These are phyloP conservation scores for Alosa alosa DNA, from an alignment of 2,113 vertebrate genomes.

Conservation along the genomic window DNA sequence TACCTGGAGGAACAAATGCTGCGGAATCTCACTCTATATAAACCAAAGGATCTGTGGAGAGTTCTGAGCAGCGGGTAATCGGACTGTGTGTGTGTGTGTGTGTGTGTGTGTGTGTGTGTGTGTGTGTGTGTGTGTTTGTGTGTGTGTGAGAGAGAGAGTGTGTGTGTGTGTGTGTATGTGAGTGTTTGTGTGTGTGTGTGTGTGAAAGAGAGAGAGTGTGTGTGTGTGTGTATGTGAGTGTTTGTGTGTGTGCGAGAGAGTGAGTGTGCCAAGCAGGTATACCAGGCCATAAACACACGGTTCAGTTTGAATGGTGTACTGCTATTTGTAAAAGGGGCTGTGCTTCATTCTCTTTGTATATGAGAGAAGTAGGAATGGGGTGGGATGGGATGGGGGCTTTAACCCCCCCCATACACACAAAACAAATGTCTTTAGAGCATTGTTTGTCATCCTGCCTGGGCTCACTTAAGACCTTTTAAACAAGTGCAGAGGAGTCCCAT, in stretches of 20 bases:
- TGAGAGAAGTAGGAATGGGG: neutral
- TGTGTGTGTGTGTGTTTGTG: constrained; percentile 2
- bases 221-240: neutral
- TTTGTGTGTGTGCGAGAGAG: neutral
- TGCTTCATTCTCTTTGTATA: neutral
- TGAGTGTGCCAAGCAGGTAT: neutral
- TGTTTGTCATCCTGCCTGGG: constrained; percentile 41
- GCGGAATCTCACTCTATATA: constrained; percentile 33
- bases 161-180: neutral
- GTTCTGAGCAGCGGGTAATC: neutral
- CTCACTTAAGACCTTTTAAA: constrained; percentile 40
- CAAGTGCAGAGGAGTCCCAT: constrained; percentile 45
- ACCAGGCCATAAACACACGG: neutral
- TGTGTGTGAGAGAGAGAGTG: neutral
- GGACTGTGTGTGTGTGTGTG: constrained; percentile 11
- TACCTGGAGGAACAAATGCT: constrained; percentile 67
- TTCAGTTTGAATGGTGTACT: neutral
- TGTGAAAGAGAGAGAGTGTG: neutral
- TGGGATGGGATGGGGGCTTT: neutral
- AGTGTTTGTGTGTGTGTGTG: neutral
- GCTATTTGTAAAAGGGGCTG: neutral
- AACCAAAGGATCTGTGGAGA: constrained; percentile 14
- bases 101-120: neutral
- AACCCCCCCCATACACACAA: neutral
- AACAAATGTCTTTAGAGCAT: constrained; percentile 41